phyloP scores from a whole-genome alignment of 2,797 vertebrate genomes.

The Pseudochirops cupreus region DNA sequence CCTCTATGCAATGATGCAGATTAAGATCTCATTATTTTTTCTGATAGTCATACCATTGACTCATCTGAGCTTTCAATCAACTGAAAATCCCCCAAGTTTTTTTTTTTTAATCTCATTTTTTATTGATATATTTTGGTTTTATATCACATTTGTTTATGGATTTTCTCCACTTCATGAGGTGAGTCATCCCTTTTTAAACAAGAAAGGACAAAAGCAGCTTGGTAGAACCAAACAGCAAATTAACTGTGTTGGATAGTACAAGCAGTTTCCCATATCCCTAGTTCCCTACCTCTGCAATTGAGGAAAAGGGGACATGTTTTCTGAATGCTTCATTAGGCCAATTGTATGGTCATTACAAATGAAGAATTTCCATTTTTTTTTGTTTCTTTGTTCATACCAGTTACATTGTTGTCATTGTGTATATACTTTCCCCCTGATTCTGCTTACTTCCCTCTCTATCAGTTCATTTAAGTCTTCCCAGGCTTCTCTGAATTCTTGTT shows the following conservation, averaged over 20 bases:
- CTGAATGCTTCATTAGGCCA: not conserved
- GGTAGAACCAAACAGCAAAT: not conserved
- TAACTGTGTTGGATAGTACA: not conserved
- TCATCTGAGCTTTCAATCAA: not conserved
- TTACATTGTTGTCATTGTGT: not conserved
- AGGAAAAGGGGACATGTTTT: not conserved
- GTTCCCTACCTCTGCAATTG: not conserved
- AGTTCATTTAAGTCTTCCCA: not conserved
- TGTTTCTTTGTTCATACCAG: not conserved
- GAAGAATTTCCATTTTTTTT: not conserved
- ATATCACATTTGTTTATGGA: not conserved
- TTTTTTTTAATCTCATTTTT: not conserved
- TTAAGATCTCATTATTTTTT: not conserved
- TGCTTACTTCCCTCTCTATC: not conserved
- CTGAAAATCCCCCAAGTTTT: not conserved
- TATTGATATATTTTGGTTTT: not conserved
- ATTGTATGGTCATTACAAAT: not conserved
- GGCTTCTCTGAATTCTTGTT: not conserved
- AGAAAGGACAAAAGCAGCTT: not conserved
- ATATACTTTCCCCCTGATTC: not conserved
- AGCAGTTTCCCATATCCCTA: not conserved
- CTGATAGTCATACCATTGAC: not conserved
- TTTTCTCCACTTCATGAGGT: not conserved
- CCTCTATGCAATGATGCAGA: not conserved
- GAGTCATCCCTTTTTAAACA: not conserved